Evolutionary conservation across 2,113 vertebrate genomes (phyloP).

Genomic region (Pteronura brasiliensis): DNA sequence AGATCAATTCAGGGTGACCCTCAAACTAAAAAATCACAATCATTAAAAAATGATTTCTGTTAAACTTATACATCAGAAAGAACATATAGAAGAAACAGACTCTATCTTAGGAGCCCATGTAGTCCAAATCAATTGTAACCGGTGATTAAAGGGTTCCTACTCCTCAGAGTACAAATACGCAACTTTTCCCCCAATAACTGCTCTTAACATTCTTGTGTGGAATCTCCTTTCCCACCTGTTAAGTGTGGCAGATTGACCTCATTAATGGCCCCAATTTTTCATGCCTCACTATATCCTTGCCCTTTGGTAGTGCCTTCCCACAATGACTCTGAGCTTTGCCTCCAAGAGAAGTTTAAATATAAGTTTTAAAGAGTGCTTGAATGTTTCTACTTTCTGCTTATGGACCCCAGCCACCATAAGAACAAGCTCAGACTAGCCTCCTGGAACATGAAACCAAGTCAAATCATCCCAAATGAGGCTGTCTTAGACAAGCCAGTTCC

Average conservation of each 20-base stretch:
- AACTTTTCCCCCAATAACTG: neutral
- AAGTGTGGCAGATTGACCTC: neutral
- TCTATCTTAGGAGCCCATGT: neutral
- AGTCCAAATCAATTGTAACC: neutral
- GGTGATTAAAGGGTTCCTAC: neutral
- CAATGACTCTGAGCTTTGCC: neutral
- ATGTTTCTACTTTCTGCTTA: neutral
- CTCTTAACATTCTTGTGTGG: neutral
- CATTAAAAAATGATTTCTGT: neutral
- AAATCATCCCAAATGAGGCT: neutral
- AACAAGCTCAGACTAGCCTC: neutral
- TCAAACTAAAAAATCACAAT: conserved; percentile 8
- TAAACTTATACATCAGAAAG: conserved; percentile 7
- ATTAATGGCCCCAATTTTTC: neutral
- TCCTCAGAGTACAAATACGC: neutral
- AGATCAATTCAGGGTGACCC: neutral
- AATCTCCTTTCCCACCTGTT: neutral
- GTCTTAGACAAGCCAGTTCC: neutral
- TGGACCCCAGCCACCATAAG: neutral
- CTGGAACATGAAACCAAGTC: neutral
- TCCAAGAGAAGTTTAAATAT: neutral
- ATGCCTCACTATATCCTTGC: neutral
- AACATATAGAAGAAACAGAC: neutral
- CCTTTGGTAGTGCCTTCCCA: neutral
- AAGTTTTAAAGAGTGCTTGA: neutral